Base-by-base conservation (phyloP, 2,113 vertebrate genomes). In the Pelvicachromis taeniatus region DNA sequence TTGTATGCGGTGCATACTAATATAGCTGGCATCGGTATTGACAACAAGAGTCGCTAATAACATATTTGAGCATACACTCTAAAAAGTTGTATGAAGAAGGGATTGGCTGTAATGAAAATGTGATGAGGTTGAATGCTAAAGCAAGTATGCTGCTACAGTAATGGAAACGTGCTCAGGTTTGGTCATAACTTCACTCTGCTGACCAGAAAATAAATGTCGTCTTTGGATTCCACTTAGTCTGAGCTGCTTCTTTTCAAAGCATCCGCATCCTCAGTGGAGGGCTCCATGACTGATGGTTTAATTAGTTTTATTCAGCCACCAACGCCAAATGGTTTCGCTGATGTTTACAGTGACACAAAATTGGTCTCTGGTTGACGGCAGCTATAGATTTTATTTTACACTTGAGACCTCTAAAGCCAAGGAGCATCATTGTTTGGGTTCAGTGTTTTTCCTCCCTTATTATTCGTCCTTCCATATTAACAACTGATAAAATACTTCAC, bases 91-190 rank as follows among this genome's bases (percentile, higher is more conserved):
- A 9, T 19, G 9, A 54, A 68, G 40, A 77, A 14, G 11, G 23
- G 6, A 12, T 83, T 9, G 3, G 29, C 77, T 26, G 11, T 77
- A 21, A n/a, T 11, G 54, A 26, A 33, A 68, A 7, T 80, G 75
- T 81, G 12, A 55, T 78, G 45, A 23, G 31, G 78, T 85, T 38
- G 65, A 77, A 56, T 85, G 80, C 68, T 77, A 77, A 13, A 61
- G 8, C 19, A 79, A 56, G 6, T 70, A 33, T 61, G 33, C 48
- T 77, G 82, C 84, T 83, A 45, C 35, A 13, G 11, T 35, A 79
- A 19, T 10, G 52, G 42, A 83, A 29, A 35, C 19, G 53, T 12
- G 68, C 88, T 91, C 90, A 93, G 88, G 82, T 89, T 83, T 77
- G 56, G 14, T 75, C 17, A 68, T 77, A 7, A 14, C 80, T 59